Percentiles rank a stretch among this genome's conserved stretches.
phyloP scores from a whole-genome alignment of 1,140 invertebrate species.

The Campoletis sonorensis region DNA sequence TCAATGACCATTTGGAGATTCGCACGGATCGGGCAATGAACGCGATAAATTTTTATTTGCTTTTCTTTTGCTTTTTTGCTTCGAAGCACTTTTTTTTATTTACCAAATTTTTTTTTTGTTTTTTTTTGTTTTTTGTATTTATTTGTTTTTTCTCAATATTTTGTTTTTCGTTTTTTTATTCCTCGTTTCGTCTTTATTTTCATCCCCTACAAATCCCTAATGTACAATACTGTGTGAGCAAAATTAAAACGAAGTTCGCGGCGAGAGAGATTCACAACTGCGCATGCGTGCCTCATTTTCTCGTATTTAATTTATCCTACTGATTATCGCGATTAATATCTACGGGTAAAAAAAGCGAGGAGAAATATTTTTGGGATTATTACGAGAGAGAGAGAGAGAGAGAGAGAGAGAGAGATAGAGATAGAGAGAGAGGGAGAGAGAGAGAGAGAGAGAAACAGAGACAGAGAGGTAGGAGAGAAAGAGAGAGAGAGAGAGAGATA shows the following conservation, averaged over 20 bases:
- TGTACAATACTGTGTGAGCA: constrained; percentile 27
- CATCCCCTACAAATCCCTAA: constrained; percentile 7
- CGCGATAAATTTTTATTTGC: neutral
- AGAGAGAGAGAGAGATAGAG: constrained; percentile 20
- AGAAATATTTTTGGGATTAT: constrained; percentile 33
- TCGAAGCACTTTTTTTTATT: neutral
- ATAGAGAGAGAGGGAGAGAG: constrained; percentile 15
- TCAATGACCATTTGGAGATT: neutral
- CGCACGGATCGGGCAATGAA: neutral
- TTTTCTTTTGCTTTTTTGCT: neutral
- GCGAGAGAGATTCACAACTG: constrained; percentile 10
- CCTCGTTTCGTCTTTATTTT: neutral
- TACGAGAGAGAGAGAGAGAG: constrained; percentile 30
- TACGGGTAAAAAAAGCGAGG: constrained; percentile 40
- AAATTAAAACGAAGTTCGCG: constrained; percentile 14
- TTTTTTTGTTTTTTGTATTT: too few species aligned
- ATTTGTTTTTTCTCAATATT: neutral
- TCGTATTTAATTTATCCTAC: constrained; percentile 27
- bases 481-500: neutral
- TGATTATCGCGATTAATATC: constrained; percentile 22
- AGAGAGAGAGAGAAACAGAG: too few species aligned
- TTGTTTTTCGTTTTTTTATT: neutral
- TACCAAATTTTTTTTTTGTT: neutral
- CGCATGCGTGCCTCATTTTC: neutral
- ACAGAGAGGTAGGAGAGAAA: too few species aligned